Base-by-base conservation (phyloP, 2,888 invertebrate genomes). In the Frankliniella intonsa region DNA sequence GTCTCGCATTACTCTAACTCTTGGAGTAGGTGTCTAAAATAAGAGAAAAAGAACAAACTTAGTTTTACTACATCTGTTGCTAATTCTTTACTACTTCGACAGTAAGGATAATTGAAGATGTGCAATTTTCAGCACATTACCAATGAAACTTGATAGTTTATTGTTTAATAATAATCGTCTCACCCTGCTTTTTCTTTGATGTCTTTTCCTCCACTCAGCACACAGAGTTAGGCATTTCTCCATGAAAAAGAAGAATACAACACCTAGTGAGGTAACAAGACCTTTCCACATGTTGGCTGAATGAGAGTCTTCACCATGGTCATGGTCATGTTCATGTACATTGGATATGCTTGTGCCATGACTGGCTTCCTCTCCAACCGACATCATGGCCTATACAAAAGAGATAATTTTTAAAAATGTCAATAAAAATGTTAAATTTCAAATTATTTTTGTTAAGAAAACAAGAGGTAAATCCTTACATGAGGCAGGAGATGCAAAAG, bases 401-500 rank as follows among this genome's bases (percentile, higher is more conserved):
- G n/a, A n/a, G n/a, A 49, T 17, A 80, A 50, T 17, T 80, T 17
- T 10, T 49, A 27, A 19, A 49, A 22, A 80, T 80, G 22, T 17
- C 27, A 22, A 38, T 3, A 3, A 80, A 3, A 1, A 80, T 22
- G 17, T 17, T 80, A 80, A 7, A 80, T 38, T 19, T 80, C 25
- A 25, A 80, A 3, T 80, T 22, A n/a, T n/a, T n/a, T n/a, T n/a
- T n/a, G n/a, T 5, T 80, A 80, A 25, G 27, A 25, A 83, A 81
- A 79, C 69, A 2, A 55, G 50, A 49, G 82, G 17, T 76, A 69
- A 17, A 25, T 81, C 1, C 85, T 92, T 83, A 95, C 96, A 87
- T 97, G 96, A 27, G 98, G 98, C 87, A 98, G 90, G 50, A 98
- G 91, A 90, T 98, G 98, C 83, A 98, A 89, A 80, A 98, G 89